Percentiles rank a stretch among this genome's conserved stretches.
These are phyloP conservation scores for Synanthedon formicaeformis DNA, from an alignment of 2,888 invertebrate species.

Conservation along the genomic window DNA sequence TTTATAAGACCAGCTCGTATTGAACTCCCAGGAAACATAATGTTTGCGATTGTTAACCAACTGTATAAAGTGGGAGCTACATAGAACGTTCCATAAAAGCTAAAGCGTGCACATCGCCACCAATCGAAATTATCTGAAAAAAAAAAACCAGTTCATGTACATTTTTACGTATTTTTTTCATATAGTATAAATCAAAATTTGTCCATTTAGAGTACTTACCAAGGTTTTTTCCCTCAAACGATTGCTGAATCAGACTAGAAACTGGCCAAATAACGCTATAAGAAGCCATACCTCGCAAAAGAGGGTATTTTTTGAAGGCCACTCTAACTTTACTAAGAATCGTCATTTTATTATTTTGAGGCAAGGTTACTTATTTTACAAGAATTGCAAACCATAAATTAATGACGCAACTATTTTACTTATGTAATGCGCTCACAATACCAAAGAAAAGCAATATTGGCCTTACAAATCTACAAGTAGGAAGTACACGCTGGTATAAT, in stretches of 20 bases:
- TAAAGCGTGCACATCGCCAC: conserved; percentile 78
- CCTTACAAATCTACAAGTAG: neutral
- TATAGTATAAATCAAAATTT: no score
- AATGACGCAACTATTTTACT: neutral
- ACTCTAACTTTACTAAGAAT: conserved; percentile 9
- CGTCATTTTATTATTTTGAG: neutral
- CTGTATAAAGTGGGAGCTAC: conserved; percentile 85
- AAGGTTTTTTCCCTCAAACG: conserved; percentile 73
- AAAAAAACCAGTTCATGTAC: neutral
- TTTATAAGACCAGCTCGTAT: conserved; percentile 79
- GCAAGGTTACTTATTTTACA: neutral
- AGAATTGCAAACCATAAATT: neutral
- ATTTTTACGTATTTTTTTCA: no score
- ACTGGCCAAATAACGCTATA: conserved; percentile 80
- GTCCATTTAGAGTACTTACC: conserved; percentile 43
- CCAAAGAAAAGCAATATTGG: neutral
- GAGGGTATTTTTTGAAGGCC: conserved; percentile 50
- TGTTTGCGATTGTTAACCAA: conserved; percentile 82
- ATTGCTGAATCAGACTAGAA: conserved; percentile 80
- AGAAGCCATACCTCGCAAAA: conserved; percentile 74
- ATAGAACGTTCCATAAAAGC: conserved; percentile 83
- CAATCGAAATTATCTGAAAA: conserved; percentile 72
- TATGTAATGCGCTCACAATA: neutral
- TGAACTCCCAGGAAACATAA: conserved; percentile 80
- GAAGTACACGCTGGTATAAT: neutral